Evolutionary conservation across 2,888 invertebrate genomes (phyloP), one percentile per base, ranked within the genome.

Genomic region (Rotaria magnacalcarata): DNA sequence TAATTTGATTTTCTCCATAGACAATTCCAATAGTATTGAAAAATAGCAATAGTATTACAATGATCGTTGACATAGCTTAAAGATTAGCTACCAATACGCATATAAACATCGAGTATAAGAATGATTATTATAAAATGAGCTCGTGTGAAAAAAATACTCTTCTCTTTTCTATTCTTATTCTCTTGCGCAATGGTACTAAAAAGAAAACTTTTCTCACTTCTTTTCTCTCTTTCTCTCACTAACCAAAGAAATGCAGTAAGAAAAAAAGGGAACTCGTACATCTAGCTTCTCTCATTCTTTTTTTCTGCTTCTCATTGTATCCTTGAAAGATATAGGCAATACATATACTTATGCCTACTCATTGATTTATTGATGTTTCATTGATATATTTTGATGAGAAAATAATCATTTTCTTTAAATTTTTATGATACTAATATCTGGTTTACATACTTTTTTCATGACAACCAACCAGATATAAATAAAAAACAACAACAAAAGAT

Each of bases 181-280:
- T 67, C 67, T 67, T 67, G 67, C 67, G 67, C 67, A 67, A 67
- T 67, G 67, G 67, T 67, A 67, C 67, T 16, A 67, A 67, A 67
- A 34, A 60, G 27, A 67, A 41, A 34, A 10, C 27, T 67, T 67
- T 14, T 34, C 27, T 34, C 16, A 16, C 27, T 34, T 27, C 16
- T 34, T 67, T 27, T 67, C 67, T 67, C 67, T 34, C 67, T 1
- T 67, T 67, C 14, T 67, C 67, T 67, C 67, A 27, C 34, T 67
- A 34, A 67, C 67, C 34, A 67, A 67, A 67, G 67, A 67, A 27
- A 67, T 67, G 14, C 27, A 67, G n/a, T 34, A 5, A 67, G n/a
- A 67, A 34, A 21, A 54, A 54, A 21, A 54, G 54, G 21, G 5
- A 54, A 14, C 54, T 19, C 19, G 54, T 54, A 34, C 67, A 67